Percentiles rank a stretch among this genome's conserved stretches.
Evolutionary conservation across 2,797 vertebrate genomes (phyloP).

Genomic region (Hippoglossus hippoglossus): DNA sequence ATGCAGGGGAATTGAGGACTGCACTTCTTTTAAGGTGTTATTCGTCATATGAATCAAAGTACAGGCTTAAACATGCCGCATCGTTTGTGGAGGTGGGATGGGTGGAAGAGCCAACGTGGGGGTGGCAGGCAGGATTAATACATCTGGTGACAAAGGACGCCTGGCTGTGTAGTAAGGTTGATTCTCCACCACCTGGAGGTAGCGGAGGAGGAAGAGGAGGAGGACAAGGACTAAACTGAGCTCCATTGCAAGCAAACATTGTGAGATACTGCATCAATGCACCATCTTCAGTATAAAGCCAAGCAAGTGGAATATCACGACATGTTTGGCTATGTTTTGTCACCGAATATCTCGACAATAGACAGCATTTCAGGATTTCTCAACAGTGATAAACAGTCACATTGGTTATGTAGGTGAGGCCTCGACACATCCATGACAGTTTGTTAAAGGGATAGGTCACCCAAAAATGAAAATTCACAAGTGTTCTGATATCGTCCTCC

Average conservation of each 20-base stretch:
- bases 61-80: background rate
- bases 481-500: no score
- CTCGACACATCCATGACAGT: background rate
- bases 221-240: conserved; percentile 29
- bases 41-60: conserved; percentile 3
- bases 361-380: no score
- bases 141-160: conserved; percentile 29
- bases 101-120: conserved; percentile 22
- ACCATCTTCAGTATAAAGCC: background rate
- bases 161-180: conserved; percentile 13
- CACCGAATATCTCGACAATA: no score
- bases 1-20: background rate
- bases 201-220: conserved; percentile 13
- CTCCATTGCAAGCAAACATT: conserved; percentile 34
- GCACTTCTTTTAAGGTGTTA: background rate
- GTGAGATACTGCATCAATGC: conserved; percentile 3
- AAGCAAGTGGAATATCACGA: background rate
- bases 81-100: conserved; percentile 36
- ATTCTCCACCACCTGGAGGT: conserved; percentile 27
- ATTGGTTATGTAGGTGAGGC: background rate
- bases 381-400: background rate
- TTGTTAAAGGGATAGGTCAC: background rate
- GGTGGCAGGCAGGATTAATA: conserved; percentile 48
- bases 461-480: no score
- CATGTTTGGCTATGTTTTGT: background rate